phyloP scores from a whole-genome alignment of 1,140 invertebrate species.

The Drosophila sp. region DNA sequence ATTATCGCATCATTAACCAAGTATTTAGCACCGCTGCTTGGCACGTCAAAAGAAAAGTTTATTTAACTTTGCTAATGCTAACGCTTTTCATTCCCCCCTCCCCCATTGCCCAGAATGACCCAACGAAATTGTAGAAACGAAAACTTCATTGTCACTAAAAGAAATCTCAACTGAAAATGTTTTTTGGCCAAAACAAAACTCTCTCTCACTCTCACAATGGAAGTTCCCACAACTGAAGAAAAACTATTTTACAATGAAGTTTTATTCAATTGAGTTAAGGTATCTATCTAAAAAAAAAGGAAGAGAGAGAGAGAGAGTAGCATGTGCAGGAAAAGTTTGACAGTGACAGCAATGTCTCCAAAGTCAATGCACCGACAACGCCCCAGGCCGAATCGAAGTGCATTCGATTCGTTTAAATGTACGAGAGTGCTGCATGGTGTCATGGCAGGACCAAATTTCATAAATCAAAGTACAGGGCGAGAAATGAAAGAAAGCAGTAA shows the following conservation, averaged over 20 bases:
- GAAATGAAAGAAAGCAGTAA: conserved; percentile 16
- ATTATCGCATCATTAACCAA: conserved; percentile 61
- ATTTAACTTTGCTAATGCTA: conserved; percentile 56
- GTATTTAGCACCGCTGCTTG: conserved; percentile 17
- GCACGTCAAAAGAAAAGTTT: conserved; percentile 38
- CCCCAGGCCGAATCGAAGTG: not conserved
- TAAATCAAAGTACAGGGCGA: conserved; percentile 62
- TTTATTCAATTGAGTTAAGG: conserved; percentile 56
- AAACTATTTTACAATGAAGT: conserved; percentile 13
- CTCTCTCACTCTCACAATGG: too few relatives aligned
- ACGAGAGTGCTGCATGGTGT: conserved; percentile 20
- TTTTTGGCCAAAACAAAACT: conserved; percentile 39
- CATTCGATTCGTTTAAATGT: conserved; percentile 10
- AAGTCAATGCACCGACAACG: conserved; percentile 43
- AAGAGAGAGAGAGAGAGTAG: not conserved
- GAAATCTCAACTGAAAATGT: conserved; percentile 52
- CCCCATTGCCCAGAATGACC: conserved; percentile 14
- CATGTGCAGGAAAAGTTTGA: conserved; percentile 27
- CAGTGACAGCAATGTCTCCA: conserved; percentile 41
- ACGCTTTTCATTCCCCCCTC: conserved; percentile 56
- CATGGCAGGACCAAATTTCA: conserved; percentile 58
- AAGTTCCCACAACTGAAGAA: conserved; percentile 12
- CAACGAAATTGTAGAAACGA: conserved; percentile 35
- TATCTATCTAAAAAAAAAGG: conserved; percentile 18
- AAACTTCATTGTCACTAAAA: conserved; percentile 66